Conservation (phyloP, 2,113 vertebrate genomes). For the mouse (Mus musculus) region GRCm39 chr4:59420001-59420500, state of each 20-base stretch:
- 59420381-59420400: background rate
- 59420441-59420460: rapidly evolving
- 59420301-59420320: background rate
- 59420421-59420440: background rate
- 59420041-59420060: too few relatives aligned
- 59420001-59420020: background rate
- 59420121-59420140: background rate
- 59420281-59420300: background rate
- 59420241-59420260: too few relatives aligned
- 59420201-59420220: background rate
- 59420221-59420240: background rate
- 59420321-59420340: background rate
- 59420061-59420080: too few relatives aligned
- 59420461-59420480: background rate
- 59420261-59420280: background rate
- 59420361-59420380: background rate
- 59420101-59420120: too few relatives aligned
- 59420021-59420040: background rate
- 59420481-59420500: background rate
- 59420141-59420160: background rate
- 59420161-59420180: background rate
- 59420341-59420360: background rate
- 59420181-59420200: background rate
- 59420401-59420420: background rate
- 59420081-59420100: too few relatives aligned